Percentiles rank a stretch among this genome's conserved stretches.
Evolutionary conservation across 2,888 invertebrate species (phyloP).

Genomic region (Eugnorisma glareosa): DNA sequence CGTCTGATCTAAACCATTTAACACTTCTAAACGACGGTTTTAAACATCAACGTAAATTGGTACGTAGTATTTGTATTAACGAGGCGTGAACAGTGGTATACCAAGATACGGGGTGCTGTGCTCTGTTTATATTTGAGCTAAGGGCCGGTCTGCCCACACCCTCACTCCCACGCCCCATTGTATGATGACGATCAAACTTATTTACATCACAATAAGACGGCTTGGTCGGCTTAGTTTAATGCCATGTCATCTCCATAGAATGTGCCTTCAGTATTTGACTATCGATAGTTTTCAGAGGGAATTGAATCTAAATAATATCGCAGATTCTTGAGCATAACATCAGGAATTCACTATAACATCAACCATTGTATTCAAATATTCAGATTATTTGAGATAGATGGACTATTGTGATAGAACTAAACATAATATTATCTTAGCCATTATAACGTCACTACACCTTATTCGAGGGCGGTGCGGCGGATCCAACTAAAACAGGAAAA

Average conservation of each 20-base stretch:
- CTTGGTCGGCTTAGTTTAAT: conserved; percentile 77
- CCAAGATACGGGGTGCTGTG: conserved; percentile 74
- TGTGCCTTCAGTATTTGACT: conserved; percentile 62
- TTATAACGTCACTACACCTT: conserved; percentile 19
- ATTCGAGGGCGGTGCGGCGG: not conserved
- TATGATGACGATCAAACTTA: conserved; percentile 86
- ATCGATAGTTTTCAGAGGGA: conserved; percentile 56
- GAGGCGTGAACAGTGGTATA: conserved; percentile 70
- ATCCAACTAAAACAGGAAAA: conserved; percentile 54
- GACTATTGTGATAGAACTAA: conserved; percentile 36
- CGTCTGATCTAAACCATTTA: conserved; percentile 37
- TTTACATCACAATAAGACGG: conserved; percentile 88
- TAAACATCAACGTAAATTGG: conserved; percentile 43
- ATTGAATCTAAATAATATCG: conserved; percentile 32
- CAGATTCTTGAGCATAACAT: not conserved
- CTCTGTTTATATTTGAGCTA: conserved; percentile 81
- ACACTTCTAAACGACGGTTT: conserved; percentile 25
- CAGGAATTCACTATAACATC: conserved; percentile 5
- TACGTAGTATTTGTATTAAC: conserved; percentile 59
- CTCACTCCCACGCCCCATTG: conserved; percentile 84
- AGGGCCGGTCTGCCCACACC: conserved; percentile 83
- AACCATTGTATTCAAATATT: conserved; percentile 10
- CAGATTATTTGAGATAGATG: conserved; percentile 2
- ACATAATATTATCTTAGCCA: conserved; percentile 44
- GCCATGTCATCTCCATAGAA: conserved; percentile 78